Conservation (phyloP, 2,888 invertebrate species). For the Uropetala carovei region DNA sequence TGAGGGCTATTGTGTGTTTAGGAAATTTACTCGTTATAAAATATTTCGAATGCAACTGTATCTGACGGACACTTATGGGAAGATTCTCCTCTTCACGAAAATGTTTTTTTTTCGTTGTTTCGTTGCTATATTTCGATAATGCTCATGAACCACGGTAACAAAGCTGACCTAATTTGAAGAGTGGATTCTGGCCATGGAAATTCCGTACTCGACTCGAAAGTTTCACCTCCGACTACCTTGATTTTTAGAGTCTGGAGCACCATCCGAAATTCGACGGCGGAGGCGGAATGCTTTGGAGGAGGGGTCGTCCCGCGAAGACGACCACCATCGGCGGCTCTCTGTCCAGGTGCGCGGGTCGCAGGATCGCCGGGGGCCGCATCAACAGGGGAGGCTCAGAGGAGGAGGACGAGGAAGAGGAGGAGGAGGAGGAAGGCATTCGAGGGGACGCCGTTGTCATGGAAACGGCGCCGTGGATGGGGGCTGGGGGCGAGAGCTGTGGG, state of each 20-base stretch:
- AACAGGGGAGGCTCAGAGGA: background rate
- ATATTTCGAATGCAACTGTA: too few species aligned
- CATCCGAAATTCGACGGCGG: slow-evolving; percentile 35
- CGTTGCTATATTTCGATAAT: too few species aligned
- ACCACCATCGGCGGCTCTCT: background rate
- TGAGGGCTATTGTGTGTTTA: too few species aligned
- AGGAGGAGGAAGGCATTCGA: background rate
- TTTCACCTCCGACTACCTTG: background rate
- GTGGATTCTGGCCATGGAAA: background rate
- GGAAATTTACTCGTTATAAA: background rate
- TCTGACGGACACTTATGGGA: too few species aligned
- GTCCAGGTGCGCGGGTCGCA: background rate
- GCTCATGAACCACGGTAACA: background rate
- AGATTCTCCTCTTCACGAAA: too few species aligned
- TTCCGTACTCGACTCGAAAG: background rate
- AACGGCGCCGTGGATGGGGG: background rate
- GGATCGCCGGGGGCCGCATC: background rate
- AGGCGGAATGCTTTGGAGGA: background rate
- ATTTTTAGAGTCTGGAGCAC: background rate
- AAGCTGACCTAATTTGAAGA: background rate
- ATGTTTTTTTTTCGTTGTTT: background rate
- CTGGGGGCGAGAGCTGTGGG: slow-evolving; percentile 85
- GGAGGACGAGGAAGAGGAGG: background rate
- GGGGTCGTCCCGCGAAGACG: background rate
- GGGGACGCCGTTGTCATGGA: background rate